These are phyloP conservation scores for Danaus plexippus DNA, from an alignment of 1,140 invertebrate genomes.

Conservation along the genomic window DNA sequence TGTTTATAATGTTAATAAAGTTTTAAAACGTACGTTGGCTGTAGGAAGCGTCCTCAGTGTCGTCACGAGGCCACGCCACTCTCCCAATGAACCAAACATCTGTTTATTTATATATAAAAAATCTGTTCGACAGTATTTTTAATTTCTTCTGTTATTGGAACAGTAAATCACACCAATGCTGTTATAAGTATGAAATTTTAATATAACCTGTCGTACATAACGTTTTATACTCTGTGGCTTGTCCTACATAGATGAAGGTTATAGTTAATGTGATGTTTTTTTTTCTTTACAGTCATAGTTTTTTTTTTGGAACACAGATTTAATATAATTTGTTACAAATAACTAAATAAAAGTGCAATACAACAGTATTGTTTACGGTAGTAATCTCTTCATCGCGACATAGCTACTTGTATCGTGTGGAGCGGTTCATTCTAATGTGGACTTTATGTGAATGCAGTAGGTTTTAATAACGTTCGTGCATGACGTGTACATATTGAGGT, in stretches of 20 bases:
- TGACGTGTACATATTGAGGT: constrained; percentile 7
- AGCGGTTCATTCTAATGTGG: not conserved
- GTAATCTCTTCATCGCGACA: constrained; percentile 23
- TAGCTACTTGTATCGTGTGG: constrained; percentile 4
- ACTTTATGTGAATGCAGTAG: not conserved
- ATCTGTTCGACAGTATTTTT: constrained; percentile 12
- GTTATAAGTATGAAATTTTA: too few species aligned
- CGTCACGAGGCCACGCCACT: constrained; percentile 59
- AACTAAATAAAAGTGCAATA: constrained; percentile 21
- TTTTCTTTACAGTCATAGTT: too few species aligned
- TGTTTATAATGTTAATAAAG: too few species aligned
- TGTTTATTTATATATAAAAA: constrained; percentile 37
- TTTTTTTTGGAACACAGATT: too few species aligned
- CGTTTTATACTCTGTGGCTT: too few species aligned
- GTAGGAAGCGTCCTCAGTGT: constrained; percentile 55
- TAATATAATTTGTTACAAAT: constrained; percentile 6
- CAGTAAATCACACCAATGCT: too few species aligned
- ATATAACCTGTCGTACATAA: too few species aligned
- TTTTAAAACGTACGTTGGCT: constrained; percentile 1
- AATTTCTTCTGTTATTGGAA: too few species aligned
- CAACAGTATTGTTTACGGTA: constrained; percentile 24
- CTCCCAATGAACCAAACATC: constrained; percentile 37
- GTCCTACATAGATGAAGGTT: too few species aligned
- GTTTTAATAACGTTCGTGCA: not conserved
- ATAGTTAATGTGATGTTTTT: too few species aligned